Evolutionary conservation across 2,113 vertebrate genomes (phyloP).

Genomic region (Numenius arquata): DNA sequence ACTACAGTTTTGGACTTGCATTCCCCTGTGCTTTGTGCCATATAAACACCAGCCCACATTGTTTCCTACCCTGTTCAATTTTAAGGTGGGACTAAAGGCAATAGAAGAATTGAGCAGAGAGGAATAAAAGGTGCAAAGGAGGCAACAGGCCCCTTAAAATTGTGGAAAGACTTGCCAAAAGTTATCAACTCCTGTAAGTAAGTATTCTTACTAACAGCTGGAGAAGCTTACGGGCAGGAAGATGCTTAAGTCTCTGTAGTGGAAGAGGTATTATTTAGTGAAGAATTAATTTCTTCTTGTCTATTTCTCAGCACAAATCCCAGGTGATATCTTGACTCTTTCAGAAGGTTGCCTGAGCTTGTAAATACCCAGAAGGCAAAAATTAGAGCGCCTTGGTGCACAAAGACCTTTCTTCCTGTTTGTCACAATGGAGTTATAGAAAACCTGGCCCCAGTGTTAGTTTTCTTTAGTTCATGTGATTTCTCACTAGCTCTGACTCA

Average conservation of each 20-base stretch:
- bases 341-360: not conserved
- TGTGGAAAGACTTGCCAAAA: not conserved
- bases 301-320: not conserved
- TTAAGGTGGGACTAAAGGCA: not conserved
- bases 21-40: not conserved
- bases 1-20: not conserved
- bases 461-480: not conserved
- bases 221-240: not conserved
- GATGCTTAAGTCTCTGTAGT: not conserved
- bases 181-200: not conserved
- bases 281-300: not conserved
- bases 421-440: not conserved
- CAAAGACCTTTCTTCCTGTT: not conserved
- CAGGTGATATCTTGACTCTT: not conserved
- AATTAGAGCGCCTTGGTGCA: not conserved
- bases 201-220: not conserved
- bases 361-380: not conserved
- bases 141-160: not conserved
- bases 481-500: not conserved
- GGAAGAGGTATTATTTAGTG: not conserved
- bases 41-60: not conserved
- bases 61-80: not conserved
- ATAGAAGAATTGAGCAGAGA: not conserved
- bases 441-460: not conserved
- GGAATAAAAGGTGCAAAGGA: not conserved